Evolutionary conservation across 2,888 invertebrate genomes (phyloP), one percentile per base, ranked within the genome.

Genomic region (Xylota segnis): DNA sequence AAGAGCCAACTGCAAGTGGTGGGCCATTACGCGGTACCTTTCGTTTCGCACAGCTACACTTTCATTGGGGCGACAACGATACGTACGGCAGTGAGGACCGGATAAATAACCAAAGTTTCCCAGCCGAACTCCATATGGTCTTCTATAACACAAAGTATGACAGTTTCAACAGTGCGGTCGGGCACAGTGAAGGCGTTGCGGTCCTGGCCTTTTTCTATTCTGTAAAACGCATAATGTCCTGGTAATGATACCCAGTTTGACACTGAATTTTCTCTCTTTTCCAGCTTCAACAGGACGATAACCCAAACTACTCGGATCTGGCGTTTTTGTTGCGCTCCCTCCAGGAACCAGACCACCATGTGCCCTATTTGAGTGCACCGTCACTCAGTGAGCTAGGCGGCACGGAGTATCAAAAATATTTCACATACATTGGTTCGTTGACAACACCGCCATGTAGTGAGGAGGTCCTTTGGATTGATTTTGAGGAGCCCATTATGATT

Each of bases 361-460:
- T 93, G 0, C 89, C 91, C 12, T 93, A 95, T 90, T 88, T 90
- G 29, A 89, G 93, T 10, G 93, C 94, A 0, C 93, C 94, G 88
- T 93, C 93, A 0, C 92, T 95, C 88, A 91, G 92, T n/a, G 92
- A 94, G 68, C 93, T 95, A 54, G 89, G 95, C 74, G 93, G 93
- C 0, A 91, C 92, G 56, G 93, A 94, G 89, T 91, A 94, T 81
- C 90, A 94, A 43, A 92, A 94, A 45, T 98, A 97, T 92, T 97
- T 95, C 93, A 97, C 96, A 0, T 98, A 98, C 91, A 93, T 94
- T 54, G 98, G 98, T 0, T 97, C 97, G 0, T 91, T 97, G 87
- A 97, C 97, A 4, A 97, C 97, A 2, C 97, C 97, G 2, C 97
- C 97, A 0, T 96, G 96, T 88, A 94, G 94, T 23, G 97, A 98